phyloP scores from a whole-genome alignment of 2,888 invertebrate species.

The Oligia fasciuncula region DNA sequence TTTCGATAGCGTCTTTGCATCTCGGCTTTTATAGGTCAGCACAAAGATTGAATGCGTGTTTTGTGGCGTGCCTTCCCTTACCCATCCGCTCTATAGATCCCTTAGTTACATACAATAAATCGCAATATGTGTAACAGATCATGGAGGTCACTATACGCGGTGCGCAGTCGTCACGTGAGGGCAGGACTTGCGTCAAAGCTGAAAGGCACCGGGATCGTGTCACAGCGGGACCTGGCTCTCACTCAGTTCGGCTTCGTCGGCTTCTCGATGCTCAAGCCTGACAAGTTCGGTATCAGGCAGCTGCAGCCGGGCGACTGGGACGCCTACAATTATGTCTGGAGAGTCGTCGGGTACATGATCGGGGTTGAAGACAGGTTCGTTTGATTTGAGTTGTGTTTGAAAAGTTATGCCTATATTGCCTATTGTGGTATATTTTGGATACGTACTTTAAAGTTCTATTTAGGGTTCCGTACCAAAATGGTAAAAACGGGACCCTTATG shows the following conservation, averaged over 20 bases:
- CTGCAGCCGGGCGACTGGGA: constrained; percentile 92
- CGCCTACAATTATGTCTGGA: constrained; percentile 95
- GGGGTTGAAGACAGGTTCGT: constrained; percentile 94
- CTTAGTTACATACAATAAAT: neutral
- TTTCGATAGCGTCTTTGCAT: neutral
- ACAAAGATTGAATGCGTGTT: neutral
- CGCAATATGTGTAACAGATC: constrained; percentile 83
- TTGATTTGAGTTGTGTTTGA: neutral
- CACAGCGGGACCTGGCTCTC: constrained; percentile 95
- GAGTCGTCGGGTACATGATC: constrained; percentile 94
- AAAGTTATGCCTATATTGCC: neutral
- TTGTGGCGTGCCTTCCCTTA: neutral
- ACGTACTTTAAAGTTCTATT: neutral
- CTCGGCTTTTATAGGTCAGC: neutral
- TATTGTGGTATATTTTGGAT: neutral
- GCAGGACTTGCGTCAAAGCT: constrained; percentile 88
- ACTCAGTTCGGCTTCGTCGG: constrained; percentile 97
- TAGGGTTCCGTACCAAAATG: too few species aligned
- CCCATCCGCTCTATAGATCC: neutral
- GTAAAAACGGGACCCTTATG: too few species aligned
- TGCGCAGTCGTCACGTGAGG: constrained; percentile 92
- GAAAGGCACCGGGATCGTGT: constrained; percentile 90
- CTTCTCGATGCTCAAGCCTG: constrained; percentile 91
- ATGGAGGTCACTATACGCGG: constrained; percentile 92
- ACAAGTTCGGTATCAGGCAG: constrained; percentile 91